phyloP scores from a whole-genome alignment of 1,140 invertebrate genomes.

The Zophobas atratus region DNA sequence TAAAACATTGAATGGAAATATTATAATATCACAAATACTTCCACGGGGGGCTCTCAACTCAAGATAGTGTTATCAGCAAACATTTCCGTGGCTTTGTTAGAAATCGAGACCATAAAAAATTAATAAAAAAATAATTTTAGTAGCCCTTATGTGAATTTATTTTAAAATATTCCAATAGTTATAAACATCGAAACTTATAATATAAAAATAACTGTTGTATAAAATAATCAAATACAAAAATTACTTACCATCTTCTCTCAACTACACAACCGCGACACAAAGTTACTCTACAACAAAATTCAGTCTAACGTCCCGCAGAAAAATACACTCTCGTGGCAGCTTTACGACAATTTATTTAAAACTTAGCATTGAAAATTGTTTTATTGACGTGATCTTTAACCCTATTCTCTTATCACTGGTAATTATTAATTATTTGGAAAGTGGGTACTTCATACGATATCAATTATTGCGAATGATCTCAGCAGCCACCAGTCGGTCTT shows the following conservation, averaged over 20 bases:
- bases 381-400: constrained; percentile 23
- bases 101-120: too few relatives aligned
- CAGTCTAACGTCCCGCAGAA: background rate
- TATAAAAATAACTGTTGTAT: too few relatives aligned
- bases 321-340: background rate
- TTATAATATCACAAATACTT: too few relatives aligned
- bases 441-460: background rate
- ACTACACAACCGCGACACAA: background rate
- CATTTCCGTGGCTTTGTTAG: too few relatives aligned
- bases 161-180: too few relatives aligned
- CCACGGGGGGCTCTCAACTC: too few relatives aligned
- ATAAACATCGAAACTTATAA: too few relatives aligned
- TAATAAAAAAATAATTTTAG: too few relatives aligned
- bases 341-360: constrained; percentile 5
- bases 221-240: too few relatives aligned
- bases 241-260: background rate
- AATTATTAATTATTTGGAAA: constrained; percentile 10
- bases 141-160: too few relatives aligned
- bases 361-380: constrained; percentile 27
- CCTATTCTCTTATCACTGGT: constrained; percentile 13
- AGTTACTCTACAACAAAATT: background rate
- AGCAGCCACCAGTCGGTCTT: background rate
- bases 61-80: too few relatives aligned
- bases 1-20: too few relatives aligned
- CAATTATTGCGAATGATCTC: background rate